phyloP scores from a whole-genome alignment of 2,113 vertebrate species.

The Tachysurus vachellii region DNA sequence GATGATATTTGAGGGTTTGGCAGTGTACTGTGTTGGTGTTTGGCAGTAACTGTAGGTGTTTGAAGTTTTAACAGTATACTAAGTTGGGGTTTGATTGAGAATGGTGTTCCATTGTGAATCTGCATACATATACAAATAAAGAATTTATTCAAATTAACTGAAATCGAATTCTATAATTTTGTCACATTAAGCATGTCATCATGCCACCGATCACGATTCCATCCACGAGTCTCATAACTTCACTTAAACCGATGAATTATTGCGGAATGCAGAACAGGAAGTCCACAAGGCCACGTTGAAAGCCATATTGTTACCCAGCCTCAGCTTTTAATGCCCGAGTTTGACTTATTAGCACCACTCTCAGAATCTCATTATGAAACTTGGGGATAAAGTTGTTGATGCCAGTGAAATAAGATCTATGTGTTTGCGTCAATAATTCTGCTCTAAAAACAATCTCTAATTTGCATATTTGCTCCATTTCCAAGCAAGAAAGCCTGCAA shows the following conservation, averaged over 20 bases:
- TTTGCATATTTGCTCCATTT: slow-evolving; percentile 44
- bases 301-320: not conserved
- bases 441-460: not conserved
- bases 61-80: no score
- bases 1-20: not conserved
- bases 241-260: not conserved
- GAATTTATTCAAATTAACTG: not conserved
- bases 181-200: not conserved
- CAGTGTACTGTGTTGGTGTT: no score
- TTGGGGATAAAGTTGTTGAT: slow-evolving; percentile 37
- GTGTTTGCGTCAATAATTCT: slow-evolving; percentile 1
- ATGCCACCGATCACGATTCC: not conserved
- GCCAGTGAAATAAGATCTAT: slow-evolving; percentile 10
- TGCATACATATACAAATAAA: not conserved
- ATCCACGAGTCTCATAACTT: not conserved
- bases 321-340: not conserved
- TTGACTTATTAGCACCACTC: not conserved
- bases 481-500: slow-evolving; percentile 14
- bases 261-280: not conserved
- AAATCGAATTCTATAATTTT: not conserved
- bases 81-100: no score
- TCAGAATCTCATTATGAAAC: not conserved
- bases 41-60: no score
- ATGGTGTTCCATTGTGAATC: no score
- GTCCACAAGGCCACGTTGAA: not conserved